Conservation (phyloP, 2,113 vertebrate genomes). For the Casuarius casuarius region DNA sequence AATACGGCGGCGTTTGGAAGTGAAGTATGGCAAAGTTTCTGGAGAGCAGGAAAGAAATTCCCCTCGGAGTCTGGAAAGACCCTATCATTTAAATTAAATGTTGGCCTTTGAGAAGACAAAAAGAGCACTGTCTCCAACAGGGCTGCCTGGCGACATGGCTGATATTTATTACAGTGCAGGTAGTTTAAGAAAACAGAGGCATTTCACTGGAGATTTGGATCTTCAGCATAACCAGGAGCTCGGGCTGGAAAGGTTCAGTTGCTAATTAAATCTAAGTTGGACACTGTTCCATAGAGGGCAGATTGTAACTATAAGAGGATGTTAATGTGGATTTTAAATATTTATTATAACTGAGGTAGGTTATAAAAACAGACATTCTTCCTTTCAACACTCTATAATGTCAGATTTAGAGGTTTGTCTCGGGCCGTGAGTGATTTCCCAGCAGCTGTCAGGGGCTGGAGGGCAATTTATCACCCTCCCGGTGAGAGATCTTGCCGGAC, state of each 20-base stretch:
- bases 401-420: slow-evolving; percentile 95
- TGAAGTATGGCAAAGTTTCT: slow-evolving; percentile 56
- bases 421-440: slow-evolving; percentile 88
- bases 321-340: slow-evolving; percentile 85
- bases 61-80: slow-evolving; percentile 67
- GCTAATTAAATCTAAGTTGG: slow-evolving; percentile 86
- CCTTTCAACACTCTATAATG: slow-evolving; percentile 96
- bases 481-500: slow-evolving; percentile 77
- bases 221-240: slow-evolving; percentile 65
- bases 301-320: slow-evolving; percentile 81
- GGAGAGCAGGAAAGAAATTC: slow-evolving; percentile 58
- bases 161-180: slow-evolving; percentile 76
- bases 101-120: slow-evolving; percentile 69
- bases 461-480: slow-evolving; percentile 82
- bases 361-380: slow-evolving; percentile 98
- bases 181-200: slow-evolving; percentile 81
- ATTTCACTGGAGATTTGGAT: slow-evolving; percentile 60
- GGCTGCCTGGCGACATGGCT: slow-evolving; percentile 62
- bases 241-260: slow-evolving; percentile 65
- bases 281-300: slow-evolving; percentile 78
- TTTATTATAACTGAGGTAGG: slow-evolving; percentile 94
- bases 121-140: slow-evolving; percentile 53
- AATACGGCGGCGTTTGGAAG: background rate
- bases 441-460: slow-evolving; percentile 85
- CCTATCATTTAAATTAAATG: slow-evolving; percentile 76